Percentiles rank a stretch among this genome's conserved stretches.
Evolutionary conservation across 2,113 vertebrate genomes (phyloP).

Genomic region (Lipotes vexillifer): DNA sequence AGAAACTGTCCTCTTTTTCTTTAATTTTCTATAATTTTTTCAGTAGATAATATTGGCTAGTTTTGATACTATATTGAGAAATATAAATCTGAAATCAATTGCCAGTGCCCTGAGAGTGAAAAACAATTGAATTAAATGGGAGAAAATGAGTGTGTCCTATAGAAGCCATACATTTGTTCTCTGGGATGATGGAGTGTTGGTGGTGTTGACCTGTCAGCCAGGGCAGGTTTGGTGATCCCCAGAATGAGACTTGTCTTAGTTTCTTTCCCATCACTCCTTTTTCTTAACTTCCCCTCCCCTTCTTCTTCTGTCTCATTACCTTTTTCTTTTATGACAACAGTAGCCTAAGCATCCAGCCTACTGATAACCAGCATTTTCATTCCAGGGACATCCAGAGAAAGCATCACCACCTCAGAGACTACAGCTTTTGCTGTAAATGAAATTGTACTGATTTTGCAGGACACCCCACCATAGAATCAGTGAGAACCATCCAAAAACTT

Average conservation of each 20-base stretch:
- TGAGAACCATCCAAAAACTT: background rate
- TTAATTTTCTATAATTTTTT: background rate
- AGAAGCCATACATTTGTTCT: background rate
- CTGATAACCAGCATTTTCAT: background rate
- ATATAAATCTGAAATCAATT: constrained; percentile 19
- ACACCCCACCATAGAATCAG: background rate
- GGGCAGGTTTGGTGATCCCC: background rate
- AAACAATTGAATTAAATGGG: background rate
- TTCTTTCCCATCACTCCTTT: background rate
- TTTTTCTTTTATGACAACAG: background rate
- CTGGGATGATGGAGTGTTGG: background rate
- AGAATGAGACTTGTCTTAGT: background rate
- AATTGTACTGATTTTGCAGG: background rate
- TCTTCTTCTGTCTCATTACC: background rate
- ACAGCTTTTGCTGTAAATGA: background rate
- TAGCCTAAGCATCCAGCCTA: background rate
- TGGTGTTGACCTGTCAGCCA: background rate
- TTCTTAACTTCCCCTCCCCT: background rate
- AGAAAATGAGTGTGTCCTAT: background rate
- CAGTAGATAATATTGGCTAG: background rate
- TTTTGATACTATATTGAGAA: constrained; percentile 19
- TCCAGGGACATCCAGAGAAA: background rate
- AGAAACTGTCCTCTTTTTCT: background rate
- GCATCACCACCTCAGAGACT: background rate
- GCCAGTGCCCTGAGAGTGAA: background rate